Evolutionary conservation across 2,888 invertebrate species (phyloP).

Genomic region (Epinotia brunnichana): DNA sequence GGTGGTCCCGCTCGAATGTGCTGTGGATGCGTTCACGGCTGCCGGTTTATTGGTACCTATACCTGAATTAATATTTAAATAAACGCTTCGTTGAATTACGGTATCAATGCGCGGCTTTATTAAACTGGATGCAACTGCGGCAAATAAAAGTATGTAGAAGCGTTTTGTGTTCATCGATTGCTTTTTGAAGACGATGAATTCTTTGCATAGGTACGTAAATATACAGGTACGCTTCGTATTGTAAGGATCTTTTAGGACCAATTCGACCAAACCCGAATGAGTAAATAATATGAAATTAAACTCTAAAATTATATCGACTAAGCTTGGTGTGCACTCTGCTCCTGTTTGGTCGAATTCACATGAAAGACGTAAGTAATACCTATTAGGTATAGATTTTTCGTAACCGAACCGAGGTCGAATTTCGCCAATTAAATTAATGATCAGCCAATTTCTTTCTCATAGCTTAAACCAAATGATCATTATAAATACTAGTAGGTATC

Average conservation of each 20-base stretch:
- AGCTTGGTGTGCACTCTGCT: not conserved
- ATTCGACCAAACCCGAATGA: not conserved
- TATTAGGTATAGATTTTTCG: not conserved
- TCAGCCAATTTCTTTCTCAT: not conserved
- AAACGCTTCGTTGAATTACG: constrained; percentile 69
- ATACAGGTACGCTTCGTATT: not conserved
- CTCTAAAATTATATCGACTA: not conserved
- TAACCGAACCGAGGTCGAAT: not conserved
- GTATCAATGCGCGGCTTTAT: constrained; percentile 67
- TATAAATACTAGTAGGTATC: constrained; percentile 11
- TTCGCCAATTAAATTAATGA: not conserved
- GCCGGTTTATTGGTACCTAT: constrained; percentile 61
- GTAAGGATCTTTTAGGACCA: not conserved
- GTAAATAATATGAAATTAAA: not conserved
- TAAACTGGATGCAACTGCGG: constrained; percentile 53
- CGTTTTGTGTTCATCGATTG: constrained; percentile 1
- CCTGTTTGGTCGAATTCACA: not conserved
- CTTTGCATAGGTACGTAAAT: not conserved
- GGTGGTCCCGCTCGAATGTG: constrained; percentile 75
- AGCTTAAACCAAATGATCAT: not conserved
- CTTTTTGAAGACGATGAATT: not conserved
- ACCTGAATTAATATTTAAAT: constrained; percentile 71
- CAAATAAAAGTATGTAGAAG: constrained; percentile 1
- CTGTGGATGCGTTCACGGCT: constrained; percentile 57
- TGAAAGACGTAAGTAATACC: not conserved